Conservation (phyloP, 2,113 vertebrate species). For the Dasyurus viverrinus region DNA sequence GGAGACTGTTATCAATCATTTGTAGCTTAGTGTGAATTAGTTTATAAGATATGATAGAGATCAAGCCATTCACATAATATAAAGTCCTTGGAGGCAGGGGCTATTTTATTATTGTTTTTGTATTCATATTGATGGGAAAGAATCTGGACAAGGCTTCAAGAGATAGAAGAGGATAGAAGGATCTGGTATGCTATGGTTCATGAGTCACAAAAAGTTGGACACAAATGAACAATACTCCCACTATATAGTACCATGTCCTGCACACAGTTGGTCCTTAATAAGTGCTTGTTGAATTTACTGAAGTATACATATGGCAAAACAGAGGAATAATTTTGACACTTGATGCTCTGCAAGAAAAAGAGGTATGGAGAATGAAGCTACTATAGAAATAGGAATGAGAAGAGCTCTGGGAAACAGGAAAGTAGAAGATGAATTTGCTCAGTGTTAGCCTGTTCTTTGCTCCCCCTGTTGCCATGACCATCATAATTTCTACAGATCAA, state of each 20-base stretch:
- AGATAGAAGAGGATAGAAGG: too few species aligned
- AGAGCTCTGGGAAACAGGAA: background rate
- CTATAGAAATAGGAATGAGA: background rate
- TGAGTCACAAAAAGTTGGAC: too few species aligned
- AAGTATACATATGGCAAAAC: background rate
- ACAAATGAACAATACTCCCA: too few species aligned
- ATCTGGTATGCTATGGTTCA: too few species aligned
- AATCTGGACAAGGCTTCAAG: too few species aligned
- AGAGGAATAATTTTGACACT: background rate
- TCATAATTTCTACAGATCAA: background rate
- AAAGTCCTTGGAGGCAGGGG: background rate
- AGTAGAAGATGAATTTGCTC: background rate
- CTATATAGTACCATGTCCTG: background rate
- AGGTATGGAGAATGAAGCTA: background rate
- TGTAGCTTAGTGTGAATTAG: background rate
- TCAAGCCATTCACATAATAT: background rate
- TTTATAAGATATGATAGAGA: background rate
- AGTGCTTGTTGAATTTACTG: background rate
- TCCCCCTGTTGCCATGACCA: background rate
- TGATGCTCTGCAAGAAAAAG: background rate
- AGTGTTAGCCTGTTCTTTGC: background rate
- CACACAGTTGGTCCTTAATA: background rate
- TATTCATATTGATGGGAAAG: background rate
- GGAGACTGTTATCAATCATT: background rate
- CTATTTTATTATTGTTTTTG: background rate